phyloP scores from a whole-genome alignment of 2,113 vertebrate species.

The Xiphophorus maculatus region DNA sequence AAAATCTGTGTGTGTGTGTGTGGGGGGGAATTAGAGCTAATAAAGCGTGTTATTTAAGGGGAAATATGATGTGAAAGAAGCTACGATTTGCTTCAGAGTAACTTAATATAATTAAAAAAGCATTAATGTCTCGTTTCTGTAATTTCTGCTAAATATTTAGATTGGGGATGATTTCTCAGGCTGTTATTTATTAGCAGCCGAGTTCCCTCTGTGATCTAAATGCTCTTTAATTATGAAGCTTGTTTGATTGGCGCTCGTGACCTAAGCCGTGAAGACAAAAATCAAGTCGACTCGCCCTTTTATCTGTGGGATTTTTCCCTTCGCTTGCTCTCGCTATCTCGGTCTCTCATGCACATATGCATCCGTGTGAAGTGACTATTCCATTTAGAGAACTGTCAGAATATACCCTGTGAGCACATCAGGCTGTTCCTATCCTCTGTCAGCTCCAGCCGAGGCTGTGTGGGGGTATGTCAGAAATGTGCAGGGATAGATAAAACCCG shows the following conservation, averaged over 20 bases:
- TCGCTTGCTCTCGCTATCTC: constrained; percentile 19
- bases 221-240: constrained; percentile 47
- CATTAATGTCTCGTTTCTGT: background rate
- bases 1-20: constrained; percentile 16
- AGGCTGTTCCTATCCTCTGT: constrained; percentile 74
- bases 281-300: constrained; percentile 69
- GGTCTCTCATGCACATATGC: constrained; percentile 57
- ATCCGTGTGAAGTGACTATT: constrained; percentile 70
- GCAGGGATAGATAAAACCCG: constrained; percentile 74
- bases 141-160: background rate
- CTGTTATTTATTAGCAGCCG: constrained; percentile 1
- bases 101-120: background rate
- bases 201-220: constrained; percentile 30
- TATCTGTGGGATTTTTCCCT: constrained; percentile 49
- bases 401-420: constrained; percentile 77
- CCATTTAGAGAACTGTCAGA: constrained; percentile 80
- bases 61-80: background rate
- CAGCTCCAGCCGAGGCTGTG: constrained; percentile 74
- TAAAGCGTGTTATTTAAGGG: constrained; percentile 19
- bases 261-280: constrained; percentile 65
- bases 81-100: background rate
- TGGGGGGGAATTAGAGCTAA: constrained; percentile 23
- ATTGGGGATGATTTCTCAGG: constrained; percentile 6
- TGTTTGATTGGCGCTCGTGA: constrained; percentile 59
- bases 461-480: constrained; percentile 79